Evolutionary conservation across 2,888 invertebrate genomes (phyloP), one percentile per base, ranked within the genome.

Genomic region (Drosophila borborema): DNA sequence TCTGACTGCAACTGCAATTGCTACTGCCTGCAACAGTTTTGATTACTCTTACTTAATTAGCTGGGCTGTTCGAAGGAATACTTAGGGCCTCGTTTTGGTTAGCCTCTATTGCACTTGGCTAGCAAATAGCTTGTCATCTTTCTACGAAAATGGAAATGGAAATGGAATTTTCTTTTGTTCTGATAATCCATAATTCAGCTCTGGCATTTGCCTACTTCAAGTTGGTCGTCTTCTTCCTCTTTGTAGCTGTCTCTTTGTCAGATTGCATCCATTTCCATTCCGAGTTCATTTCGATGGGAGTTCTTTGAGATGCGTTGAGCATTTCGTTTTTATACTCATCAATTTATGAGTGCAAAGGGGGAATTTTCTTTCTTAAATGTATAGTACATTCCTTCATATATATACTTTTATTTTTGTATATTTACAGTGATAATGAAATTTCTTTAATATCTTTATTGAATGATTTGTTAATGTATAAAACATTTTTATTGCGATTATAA

Each of bases 51-150:
- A 38, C 51, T 56, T 75, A 79, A 79, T 79, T 79, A 75, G 72
- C 65, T 74, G 61, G 60, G 51, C 60, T 48, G 40, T 18, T 51
- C 20, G 36, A 65, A 20, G 51, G 36, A 40, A 55, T 62, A 54
- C 56, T 63, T 63, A 49, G 12, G 38, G 51, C 56, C 51, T 36
- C 51, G 64, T 38, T 58, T 65, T 54, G 43, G 36, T 20, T 38
- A 41, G 70, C n/a, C 16, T 18, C 23, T 34, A 51, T 55, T 16
- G n/a, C 65, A 64, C 66, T 68, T 65, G 69, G 41, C 80, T 46
- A 49, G 74, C 81, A 75, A 80, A 84, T 77, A 84, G 86, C 80
- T 84, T 86, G 84, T 84, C 87, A 75, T 72, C 75, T 82, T 66
- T 64, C 60, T 49, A 36, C 66, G 66, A 67, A 80, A 74, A 62